Evolutionary conservation across 2,888 invertebrate species (phyloP).

Genomic region (Eutolmus rufibarbis): DNA sequence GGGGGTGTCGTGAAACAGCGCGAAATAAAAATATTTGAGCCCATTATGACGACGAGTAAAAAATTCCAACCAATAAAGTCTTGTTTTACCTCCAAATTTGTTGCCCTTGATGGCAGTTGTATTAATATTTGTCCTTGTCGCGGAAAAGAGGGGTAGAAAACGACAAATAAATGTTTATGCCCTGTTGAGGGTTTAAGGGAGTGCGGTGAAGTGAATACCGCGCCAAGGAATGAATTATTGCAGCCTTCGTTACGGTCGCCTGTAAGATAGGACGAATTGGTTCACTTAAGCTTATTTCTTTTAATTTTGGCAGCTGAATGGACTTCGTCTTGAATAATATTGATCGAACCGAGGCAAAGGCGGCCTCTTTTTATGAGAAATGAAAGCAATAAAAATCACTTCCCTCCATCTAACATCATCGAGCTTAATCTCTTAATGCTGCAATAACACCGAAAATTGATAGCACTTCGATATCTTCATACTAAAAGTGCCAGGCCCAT

Average conservation of each 20-base stretch:
- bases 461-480: slow-evolving; percentile 45
- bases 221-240: neutral
- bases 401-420: slow-evolving; percentile 39
- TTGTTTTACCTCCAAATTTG: slow-evolving; percentile 31
- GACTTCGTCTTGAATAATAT: neutral
- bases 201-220: neutral
- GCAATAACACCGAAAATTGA: slow-evolving; percentile 47
- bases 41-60: slow-evolving; percentile 21
- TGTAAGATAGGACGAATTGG: neutral
- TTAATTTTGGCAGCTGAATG: neutral
- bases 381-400: slow-evolving; percentile 3
- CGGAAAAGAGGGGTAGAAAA: neutral
- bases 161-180: slow-evolving; percentile 35
- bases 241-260: neutral
- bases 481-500: slow-evolving; percentile 39
- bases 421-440: slow-evolving; percentile 45
- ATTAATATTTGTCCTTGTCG: slow-evolving; percentile 20
- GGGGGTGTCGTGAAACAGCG: neutral
- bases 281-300: neutral
- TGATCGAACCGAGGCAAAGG: neutral
- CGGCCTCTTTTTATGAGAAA: neutral
- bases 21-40: slow-evolving; percentile 40
- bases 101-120: slow-evolving; percentile 18
- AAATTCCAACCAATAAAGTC: slow-evolving; percentile 31
- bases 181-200: neutral